Evolutionary conservation across 2,888 invertebrate species (phyloP).

Genomic region (Hetaerina titia): DNA sequence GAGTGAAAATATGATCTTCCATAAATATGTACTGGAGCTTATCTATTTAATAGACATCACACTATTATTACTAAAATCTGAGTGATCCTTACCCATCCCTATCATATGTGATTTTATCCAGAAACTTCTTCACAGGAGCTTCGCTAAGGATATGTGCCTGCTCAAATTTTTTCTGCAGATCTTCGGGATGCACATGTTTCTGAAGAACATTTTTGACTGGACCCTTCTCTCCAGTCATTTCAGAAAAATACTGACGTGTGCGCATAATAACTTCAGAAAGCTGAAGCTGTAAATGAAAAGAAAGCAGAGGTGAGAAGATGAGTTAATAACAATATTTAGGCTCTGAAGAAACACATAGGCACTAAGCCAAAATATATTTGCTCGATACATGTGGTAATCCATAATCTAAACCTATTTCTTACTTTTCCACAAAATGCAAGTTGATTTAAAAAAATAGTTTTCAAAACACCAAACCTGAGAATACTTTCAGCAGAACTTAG

Average conservation of each 20-base stretch:
- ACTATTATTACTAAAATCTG: not conserved
- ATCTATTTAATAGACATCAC: no score
- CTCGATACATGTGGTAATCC: not conserved
- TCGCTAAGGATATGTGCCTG: slow-evolving; percentile 85
- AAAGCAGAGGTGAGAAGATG: slow-evolving; percentile 49
- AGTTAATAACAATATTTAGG: slow-evolving; percentile 5
- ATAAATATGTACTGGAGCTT: no score
- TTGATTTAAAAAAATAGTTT: not conserved
- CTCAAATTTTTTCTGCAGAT: slow-evolving; percentile 90
- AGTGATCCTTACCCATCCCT: slow-evolving; percentile 88
- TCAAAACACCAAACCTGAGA: not conserved
- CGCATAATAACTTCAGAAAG: slow-evolving; percentile 98
- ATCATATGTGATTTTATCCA: slow-evolving; percentile 94
- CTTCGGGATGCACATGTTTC: slow-evolving; percentile 92
- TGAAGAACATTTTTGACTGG: slow-evolving; percentile 87
- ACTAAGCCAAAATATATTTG: not conserved
- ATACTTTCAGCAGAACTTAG: not conserved
- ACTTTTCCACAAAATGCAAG: no score
- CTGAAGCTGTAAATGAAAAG: slow-evolving; percentile 86
- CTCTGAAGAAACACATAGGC: not conserved
- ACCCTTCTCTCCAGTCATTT: slow-evolving; percentile 89
- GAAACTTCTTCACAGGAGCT: slow-evolving; percentile 91
- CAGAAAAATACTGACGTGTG: slow-evolving; percentile 95
- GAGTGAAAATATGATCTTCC: no score
- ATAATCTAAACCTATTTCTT: no score